Evolutionary conservation across 2,888 invertebrate species (phyloP).

Genomic region (Monochamus alternatus): DNA sequence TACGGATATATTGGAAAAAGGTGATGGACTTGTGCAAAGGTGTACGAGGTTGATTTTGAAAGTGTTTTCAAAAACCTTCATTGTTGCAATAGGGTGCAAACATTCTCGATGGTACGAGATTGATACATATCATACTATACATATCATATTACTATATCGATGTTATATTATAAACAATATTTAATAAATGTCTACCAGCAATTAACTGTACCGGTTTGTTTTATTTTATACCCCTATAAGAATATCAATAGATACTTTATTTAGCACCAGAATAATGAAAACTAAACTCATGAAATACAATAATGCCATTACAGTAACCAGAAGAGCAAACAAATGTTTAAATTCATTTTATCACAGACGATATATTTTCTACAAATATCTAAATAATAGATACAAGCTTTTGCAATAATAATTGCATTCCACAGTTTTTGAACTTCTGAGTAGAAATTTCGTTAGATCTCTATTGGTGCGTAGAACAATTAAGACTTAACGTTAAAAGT

Average conservation of each 20-base stretch:
- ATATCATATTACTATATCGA: slow-evolving; percentile 68
- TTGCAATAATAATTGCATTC: too few relatives aligned
- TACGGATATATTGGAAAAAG: neutral
- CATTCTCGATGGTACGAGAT: slow-evolving; percentile 60
- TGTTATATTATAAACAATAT: slow-evolving; percentile 68
- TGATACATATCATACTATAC: slow-evolving; percentile 69
- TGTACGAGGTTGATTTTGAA: slow-evolving; percentile 35
- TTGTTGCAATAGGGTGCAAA: slow-evolving; percentile 50
- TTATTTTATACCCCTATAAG: neutral
- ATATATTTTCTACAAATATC: too few relatives aligned
- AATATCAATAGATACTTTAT: neutral
- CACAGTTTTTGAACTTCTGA: too few relatives aligned
- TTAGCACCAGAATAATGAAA: neutral
- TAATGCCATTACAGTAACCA: too few relatives aligned
- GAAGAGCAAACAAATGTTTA: too few relatives aligned
- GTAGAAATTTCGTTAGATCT: too few relatives aligned
- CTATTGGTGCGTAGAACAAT: too few relatives aligned
- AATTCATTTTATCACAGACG: too few relatives aligned
- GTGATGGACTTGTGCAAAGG: neutral
- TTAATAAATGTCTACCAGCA: slow-evolving; percentile 71
- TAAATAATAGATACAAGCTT: too few relatives aligned
- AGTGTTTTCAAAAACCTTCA: slow-evolving; percentile 46
- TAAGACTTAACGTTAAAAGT: too few relatives aligned
- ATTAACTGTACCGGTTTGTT: slow-evolving; percentile 45
- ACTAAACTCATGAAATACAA: neutral